Evolutionary conservation across 2,797 vertebrate species (phyloP).

Genomic region (Molossus molossus): DNA sequence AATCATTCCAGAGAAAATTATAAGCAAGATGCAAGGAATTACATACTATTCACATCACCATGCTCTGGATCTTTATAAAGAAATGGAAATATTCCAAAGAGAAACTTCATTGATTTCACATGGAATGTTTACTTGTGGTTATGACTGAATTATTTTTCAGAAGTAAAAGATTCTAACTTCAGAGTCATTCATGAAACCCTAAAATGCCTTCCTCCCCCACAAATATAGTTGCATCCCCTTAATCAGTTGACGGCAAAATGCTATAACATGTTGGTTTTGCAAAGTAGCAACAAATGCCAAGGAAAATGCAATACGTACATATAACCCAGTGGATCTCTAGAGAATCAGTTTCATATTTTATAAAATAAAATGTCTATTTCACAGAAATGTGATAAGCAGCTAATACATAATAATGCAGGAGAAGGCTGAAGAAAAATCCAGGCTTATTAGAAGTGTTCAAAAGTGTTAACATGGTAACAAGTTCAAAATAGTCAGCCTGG

Average conservation of each 20-base stretch:
- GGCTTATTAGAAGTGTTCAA: background rate
- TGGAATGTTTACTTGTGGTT: background rate
- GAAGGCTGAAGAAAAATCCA: background rate
- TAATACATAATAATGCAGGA: background rate
- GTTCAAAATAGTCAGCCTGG: background rate
- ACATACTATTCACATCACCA: background rate
- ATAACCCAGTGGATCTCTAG: background rate
- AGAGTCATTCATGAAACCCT: background rate
- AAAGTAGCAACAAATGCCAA: background rate
- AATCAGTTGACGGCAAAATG: slow-evolving; percentile 12
- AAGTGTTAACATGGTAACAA: background rate
- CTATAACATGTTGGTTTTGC: background rate
- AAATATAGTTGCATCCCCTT: background rate
- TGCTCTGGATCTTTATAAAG: background rate
- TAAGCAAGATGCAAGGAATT: slow-evolving; percentile 10
- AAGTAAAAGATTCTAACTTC: background rate
- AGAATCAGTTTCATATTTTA: background rate
- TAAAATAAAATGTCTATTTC: background rate
- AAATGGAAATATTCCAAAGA: background rate
- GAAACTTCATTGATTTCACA: background rate
- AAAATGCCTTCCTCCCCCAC: background rate
- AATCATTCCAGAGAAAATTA: slow-evolving; percentile 24
- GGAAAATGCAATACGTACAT: background rate
- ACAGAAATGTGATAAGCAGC: background rate
- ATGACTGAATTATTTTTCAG: slow-evolving; percentile 37